Conservation (phyloP, 35 echinoderm and acorn worm genomes). For the Chiridota heheva region DNA sequence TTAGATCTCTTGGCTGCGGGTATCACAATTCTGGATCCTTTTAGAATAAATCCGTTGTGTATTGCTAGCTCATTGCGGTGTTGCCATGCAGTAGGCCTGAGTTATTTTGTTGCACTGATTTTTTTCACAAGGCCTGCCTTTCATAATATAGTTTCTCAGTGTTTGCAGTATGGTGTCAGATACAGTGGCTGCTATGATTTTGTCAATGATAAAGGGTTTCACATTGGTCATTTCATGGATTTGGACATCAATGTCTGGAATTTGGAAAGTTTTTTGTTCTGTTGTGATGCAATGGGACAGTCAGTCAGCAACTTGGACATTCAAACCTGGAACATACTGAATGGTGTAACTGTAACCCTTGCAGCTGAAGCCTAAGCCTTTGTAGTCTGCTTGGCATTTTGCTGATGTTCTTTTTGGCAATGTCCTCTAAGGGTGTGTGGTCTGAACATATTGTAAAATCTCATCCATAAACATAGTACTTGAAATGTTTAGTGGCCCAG, state of each 20-base stretch:
- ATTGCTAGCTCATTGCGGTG: constrained; percentile 26
- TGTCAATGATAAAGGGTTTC: constrained; percentile 29
- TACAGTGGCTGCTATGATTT: constrained; percentile 19
- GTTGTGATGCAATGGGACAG: constrained; percentile 15
- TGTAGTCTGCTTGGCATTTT: constrained; percentile 33
- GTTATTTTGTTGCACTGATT: constrained; percentile 34
- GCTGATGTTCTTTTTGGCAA: constrained; percentile 32
- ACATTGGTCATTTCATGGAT: constrained; percentile 30
- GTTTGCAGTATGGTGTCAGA: constrained; percentile 31
- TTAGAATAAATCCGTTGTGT: constrained; percentile 37
- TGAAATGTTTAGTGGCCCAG: constrained; percentile 24
- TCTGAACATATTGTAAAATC: constrained; percentile 28
- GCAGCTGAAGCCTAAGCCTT: constrained; percentile 24
- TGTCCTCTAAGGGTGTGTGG: constrained; percentile 39
- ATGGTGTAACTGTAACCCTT: constrained; percentile 25
- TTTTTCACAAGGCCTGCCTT: constrained; percentile 9
- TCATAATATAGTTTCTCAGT: constrained; percentile 19
- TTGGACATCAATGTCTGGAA: constrained; percentile 24
- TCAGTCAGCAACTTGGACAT: constrained; percentile 42
- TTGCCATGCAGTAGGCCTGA: constrained; percentile 42
- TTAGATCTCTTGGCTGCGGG: constrained; percentile 20
- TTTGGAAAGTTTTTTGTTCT: background rate
- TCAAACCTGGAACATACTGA: background rate
- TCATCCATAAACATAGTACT: constrained; percentile 25
- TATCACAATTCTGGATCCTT: constrained; percentile 33